Evolutionary conservation across 2,888 invertebrate genomes (phyloP), one percentile per base, ranked within the genome.

Genomic region (Scelioninae gen. 1): DNA sequence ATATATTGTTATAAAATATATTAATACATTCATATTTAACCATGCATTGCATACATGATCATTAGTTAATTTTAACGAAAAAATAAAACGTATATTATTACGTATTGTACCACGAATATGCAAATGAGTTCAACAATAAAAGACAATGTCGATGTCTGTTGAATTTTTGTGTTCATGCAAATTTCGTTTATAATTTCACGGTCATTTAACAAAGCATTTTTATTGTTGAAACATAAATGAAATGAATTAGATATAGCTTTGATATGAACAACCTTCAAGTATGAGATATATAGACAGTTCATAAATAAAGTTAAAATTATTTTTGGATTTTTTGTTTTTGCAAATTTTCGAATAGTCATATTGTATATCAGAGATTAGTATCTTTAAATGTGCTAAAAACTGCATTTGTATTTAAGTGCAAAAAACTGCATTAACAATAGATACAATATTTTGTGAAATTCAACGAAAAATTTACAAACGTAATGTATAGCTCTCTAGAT

Each of bases 121-220:
- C 72, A 74, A 68, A 79, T 68, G 40, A 31, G 32, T 53, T 56
- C n/a, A 56, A 78, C 29, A 63, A 78, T 38, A 74, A 53, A 74
- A 66, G 72, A 79, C 58, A 60, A 60, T 72, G 29, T 7, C 49
- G 13, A 62, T 23, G 63, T 78, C 56, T 68, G 62, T 69, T 74
- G 55, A 55, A 60, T 58, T 72, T 53, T 72, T 68, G 66, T 74
- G 72, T 74, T 79, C 79, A 79, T 79, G 66, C 65, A 66, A 72
- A 79, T 74, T 74, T 71, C 32, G 47, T 65, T 79, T 60, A 66
- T 68, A 72, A 60, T 68, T 62, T 68, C 71, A 79, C 34, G 66
- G 72, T 53, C 72, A 63, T 51, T 56, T 63, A 43, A 78, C 49
- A 78, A 55, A 77, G 68, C 56, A 65, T 71, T 76, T 78, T 62